Evolutionary conservation across 2,797 vertebrate species (phyloP), one percentile per base, ranked within the genome.

Genomic region (Atherinosoma microstoma): DNA sequence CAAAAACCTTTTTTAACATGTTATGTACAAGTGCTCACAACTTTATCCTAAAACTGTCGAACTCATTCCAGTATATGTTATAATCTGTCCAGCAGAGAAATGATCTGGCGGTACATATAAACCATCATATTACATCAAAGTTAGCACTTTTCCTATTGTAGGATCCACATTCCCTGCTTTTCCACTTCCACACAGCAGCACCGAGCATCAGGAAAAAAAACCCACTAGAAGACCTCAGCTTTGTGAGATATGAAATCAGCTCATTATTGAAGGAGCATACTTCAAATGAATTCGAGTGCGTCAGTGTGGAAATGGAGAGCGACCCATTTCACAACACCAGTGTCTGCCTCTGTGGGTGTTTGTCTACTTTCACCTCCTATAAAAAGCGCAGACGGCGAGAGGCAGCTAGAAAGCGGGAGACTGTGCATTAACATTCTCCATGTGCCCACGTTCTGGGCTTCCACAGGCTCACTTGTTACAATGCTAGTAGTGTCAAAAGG

Each of bases 281-380:
- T 84, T 78, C 58, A 75, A 69, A 78, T 75, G 51, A 68, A 70
- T 71, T 38, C 0, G 34, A 62, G 80, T 70, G 77, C 40, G 77
- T 88, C 79, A 67, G 57, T 30, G 70, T 69, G 78, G 63, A 84
- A 81, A 58, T 80, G 83, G 84, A 90, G 80, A 78, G 85, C 54
- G 62, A 83, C 64, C 67, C 56, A 47, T 89, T 91, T 91, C 82
- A 71, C 83, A 84, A 88, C 82, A 70, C 29, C 18, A 34, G 59
- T 24, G 70, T 84, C 80, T 81, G 87, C 58, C 84, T 88, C 84
- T 75, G 86, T 86, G 90, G 88, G 86, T 70, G 88, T 91, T 84
- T 88, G 90, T 91, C 91, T 91, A 83, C 91, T 92, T 93, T 92
- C 90, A 84, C 78, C 87, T 89, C 73, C 87, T 90, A 87, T 83